phyloP scores from a whole-genome alignment of 2,888 invertebrate genomes.

The Lamproptera curius region DNA sequence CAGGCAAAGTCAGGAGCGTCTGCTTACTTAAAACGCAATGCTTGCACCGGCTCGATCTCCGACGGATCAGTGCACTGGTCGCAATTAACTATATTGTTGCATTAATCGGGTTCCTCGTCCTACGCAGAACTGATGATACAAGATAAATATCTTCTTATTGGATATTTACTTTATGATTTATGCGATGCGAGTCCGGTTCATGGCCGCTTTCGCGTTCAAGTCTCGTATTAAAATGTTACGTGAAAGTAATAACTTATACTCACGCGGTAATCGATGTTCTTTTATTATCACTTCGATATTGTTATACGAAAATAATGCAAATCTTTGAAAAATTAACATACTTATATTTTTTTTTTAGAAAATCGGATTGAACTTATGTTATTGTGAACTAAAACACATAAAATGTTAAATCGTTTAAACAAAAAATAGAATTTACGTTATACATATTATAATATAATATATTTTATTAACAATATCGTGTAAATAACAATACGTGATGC shows the following conservation, averaged over 20 bases:
- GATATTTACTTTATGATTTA: slow-evolving; percentile 47
- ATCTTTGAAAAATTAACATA: no score
- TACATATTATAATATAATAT: no score
- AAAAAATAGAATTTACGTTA: no score
- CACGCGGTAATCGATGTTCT: no score
- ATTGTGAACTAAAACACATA: neutral
- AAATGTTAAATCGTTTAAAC: no score
- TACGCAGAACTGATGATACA: slow-evolving; percentile 34
- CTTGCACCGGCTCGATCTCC: slow-evolving; percentile 22
- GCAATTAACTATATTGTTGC: slow-evolving; percentile 43
- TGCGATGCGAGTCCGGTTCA: slow-evolving; percentile 24
- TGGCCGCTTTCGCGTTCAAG: neutral
- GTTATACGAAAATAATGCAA: no score
- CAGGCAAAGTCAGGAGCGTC: neutral
- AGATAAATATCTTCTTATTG: slow-evolving; percentile 51
- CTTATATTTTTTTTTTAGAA: neutral
- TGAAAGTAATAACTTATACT: no score
- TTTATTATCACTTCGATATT: no score
- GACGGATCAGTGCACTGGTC: slow-evolving; percentile 25
- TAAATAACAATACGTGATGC: no score
- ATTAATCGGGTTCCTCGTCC: slow-evolving; percentile 46
- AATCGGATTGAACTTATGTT: neutral
- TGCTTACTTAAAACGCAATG: no score
- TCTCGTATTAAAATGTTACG: neutral
- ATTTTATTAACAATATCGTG: no score